phyloP scores from a whole-genome alignment of 2,113 vertebrate species.

The Falcunculus frontatus region DNA sequence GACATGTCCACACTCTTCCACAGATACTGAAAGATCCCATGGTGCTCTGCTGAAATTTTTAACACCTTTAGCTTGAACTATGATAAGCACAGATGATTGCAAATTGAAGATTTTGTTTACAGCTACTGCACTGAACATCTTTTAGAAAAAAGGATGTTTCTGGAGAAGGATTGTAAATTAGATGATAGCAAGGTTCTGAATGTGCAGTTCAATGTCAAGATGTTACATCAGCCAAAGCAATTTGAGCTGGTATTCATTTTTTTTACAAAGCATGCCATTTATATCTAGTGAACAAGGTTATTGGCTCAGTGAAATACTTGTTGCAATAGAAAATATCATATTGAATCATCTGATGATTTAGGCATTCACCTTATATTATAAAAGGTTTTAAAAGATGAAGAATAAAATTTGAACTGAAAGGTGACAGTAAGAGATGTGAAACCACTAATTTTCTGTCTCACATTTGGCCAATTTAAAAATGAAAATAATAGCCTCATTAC shows the following conservation, averaged over 20 bases:
- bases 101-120: slow-evolving; percentile 20
- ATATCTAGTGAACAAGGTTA: background rate
- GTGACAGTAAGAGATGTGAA: background rate
- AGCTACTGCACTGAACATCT: background rate
- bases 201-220: background rate
- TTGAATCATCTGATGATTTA: background rate
- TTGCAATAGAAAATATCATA: background rate
- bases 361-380: background rate
- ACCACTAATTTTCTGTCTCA: slow-evolving; percentile 8
- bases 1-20: background rate
- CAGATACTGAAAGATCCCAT: background rate
- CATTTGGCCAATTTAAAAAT: slow-evolving; percentile 40
- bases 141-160: background rate
- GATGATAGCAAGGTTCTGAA: background rate
- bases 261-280: background rate
- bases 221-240: background rate
- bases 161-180: background rate
- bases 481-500: slow-evolving; percentile 65
- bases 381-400: slow-evolving; percentile 15
- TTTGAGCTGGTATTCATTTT: background rate
- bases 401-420: background rate
- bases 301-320: background rate
- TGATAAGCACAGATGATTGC: background rate
- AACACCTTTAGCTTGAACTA: background rate
- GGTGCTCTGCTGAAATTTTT: background rate